phyloP scores from a whole-genome alignment of 1,140 invertebrate species.

The Drosophila setifemur region DNA sequence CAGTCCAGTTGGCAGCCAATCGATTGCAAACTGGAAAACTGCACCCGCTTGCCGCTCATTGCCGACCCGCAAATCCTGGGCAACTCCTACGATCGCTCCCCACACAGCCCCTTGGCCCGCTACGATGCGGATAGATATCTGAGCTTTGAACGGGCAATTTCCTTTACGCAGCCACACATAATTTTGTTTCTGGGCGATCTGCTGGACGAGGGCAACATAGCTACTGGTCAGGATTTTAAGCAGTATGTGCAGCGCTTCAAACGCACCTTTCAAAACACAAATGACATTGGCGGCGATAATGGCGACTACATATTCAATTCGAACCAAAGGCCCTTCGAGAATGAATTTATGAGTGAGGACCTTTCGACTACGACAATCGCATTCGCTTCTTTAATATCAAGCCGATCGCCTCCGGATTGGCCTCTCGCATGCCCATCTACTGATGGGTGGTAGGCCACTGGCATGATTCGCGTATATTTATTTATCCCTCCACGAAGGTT shows the following conservation, averaged over 20 bases:
- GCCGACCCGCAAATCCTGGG: slow-evolving; percentile 96
- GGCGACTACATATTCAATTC: slow-evolving; percentile 87
- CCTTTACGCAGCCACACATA: slow-evolving; percentile 91
- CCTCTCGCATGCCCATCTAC: slow-evolving; percentile 88
- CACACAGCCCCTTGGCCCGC: slow-evolving; percentile 69
- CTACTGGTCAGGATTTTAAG: slow-evolving; percentile 87
- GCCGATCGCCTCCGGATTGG: slow-evolving; percentile 86
- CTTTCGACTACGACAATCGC: slow-evolving; percentile 85
- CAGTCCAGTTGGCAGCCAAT: slow-evolving; percentile 84
- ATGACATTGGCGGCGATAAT: slow-evolving; percentile 96
- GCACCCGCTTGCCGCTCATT: slow-evolving; percentile 90
- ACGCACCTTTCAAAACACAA: slow-evolving; percentile 87
- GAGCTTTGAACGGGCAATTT: slow-evolving; percentile 89
- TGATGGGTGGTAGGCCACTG: slow-evolving; percentile 89
- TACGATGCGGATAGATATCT: slow-evolving; percentile 86
- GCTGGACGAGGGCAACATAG: slow-evolving; percentile 94
- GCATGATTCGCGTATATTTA: slow-evolving; percentile 85
- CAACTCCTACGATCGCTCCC: slow-evolving; percentile 82
- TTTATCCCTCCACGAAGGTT: slow-evolving; percentile 71
- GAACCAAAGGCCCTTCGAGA: slow-evolving; percentile 91
- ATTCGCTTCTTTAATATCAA: slow-evolving; percentile 87
- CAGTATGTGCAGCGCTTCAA: slow-evolving; percentile 88
- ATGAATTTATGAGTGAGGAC: slow-evolving; percentile 88
- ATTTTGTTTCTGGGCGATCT: slow-evolving; percentile 95
- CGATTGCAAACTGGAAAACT: slow-evolving; percentile 82